Percentiles rank a stretch among this genome's conserved stretches.
Conservation (phyloP, 2,113 vertebrate genomes). For the Rhabdornis inornatus region DNA sequence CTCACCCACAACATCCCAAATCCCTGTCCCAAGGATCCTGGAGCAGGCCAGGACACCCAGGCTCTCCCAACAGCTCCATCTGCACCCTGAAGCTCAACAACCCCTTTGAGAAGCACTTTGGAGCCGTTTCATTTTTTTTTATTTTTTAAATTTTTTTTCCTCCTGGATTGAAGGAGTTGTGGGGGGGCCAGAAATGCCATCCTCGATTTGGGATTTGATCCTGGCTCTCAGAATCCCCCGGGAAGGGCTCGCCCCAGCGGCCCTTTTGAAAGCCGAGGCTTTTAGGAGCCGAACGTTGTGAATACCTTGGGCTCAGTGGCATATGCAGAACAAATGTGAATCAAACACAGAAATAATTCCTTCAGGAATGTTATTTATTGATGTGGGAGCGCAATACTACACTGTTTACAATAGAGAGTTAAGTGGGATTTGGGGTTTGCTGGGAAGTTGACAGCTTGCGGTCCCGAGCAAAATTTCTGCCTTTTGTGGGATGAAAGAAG, state of each 20-base stretch:
- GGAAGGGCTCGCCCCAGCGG: background rate
- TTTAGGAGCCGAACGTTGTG: background rate
- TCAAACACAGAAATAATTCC: constrained; percentile 66
- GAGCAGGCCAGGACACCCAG: too few relatives aligned
- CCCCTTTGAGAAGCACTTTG: background rate
- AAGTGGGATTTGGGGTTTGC: constrained; percentile 66
- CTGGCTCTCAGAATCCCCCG: background rate
- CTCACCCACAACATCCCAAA: background rate
- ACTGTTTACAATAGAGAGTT: constrained; percentile 72
- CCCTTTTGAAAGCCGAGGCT: constrained; percentile 34
- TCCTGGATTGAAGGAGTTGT: background rate
- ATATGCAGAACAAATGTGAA: constrained; percentile 79
- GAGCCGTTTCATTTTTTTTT: background rate
- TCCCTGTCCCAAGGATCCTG: background rate
- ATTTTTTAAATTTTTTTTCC: too few relatives aligned
- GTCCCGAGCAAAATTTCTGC: constrained; percentile 64
- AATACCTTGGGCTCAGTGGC: constrained; percentile 69
- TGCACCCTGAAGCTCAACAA: background rate
- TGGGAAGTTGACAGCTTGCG: constrained; percentile 74
- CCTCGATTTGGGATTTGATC: background rate
- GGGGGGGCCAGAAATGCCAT: background rate
- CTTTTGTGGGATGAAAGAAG: constrained; percentile 71
- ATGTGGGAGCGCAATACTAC: constrained; percentile 71
- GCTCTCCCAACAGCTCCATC: rapidly evolving
- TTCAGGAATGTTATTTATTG: constrained; percentile 71